Evolutionary conservation across 2,888 invertebrate genomes (phyloP).

Genomic region (Meteorus cinctellus): DNA sequence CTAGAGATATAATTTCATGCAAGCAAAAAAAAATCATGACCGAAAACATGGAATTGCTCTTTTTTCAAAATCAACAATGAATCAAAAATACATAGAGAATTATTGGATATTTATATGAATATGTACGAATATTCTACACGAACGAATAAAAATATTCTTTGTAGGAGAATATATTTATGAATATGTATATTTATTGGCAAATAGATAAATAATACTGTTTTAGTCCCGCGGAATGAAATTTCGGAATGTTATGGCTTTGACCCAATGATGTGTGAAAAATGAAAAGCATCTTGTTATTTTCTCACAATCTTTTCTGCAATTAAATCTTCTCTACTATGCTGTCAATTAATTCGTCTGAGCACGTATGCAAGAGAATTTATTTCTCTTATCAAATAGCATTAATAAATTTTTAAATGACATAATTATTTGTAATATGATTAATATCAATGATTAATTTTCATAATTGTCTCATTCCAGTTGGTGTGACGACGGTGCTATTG

Average conservation of each 20-base stretch:
- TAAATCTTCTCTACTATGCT: background rate
- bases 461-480: conserved; percentile 60
- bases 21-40: background rate
- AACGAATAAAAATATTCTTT: background rate
- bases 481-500: conserved; percentile 60
- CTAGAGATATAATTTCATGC: conserved; percentile 53
- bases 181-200: background rate
- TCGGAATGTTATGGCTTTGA: background rate
- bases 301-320: conserved; percentile 6
- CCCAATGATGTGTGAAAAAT: background rate
- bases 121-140: background rate
- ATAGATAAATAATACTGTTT: background rate
- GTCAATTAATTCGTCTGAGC: conserved; percentile 8
- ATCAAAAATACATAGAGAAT: background rate
- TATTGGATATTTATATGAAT: background rate
- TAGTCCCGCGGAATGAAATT: background rate
- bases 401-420: background rate
- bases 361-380: background rate
- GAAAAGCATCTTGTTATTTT: background rate
- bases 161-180: background rate
- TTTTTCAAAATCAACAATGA: conserved; percentile 2
- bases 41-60: conserved; percentile 43
- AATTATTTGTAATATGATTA: background rate
- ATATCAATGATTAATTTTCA: conserved; percentile 35
- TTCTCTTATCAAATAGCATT: background rate